Base-by-base conservation (phyloP, 2,113 vertebrate species). In the Serinus canaria region DNA sequence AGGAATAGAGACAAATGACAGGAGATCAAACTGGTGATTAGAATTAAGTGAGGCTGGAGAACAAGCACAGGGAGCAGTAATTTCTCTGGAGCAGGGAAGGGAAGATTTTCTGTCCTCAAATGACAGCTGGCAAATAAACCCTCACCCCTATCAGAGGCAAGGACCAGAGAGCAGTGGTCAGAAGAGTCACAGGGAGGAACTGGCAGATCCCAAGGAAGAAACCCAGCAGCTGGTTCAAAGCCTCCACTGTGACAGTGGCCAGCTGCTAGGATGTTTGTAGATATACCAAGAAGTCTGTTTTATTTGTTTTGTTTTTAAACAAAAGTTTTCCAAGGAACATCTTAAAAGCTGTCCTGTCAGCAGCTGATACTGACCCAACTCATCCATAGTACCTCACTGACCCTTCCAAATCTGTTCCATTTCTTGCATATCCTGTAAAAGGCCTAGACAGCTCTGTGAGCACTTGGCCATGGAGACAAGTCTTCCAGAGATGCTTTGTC, bases 251-350 rank as follows among this genome's bases (percentile, higher is more conserved):
- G 84, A 89, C 49, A 81, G 47, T 44, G 41, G n/a, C 80, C 83
- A 93, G 83, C 86, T 92, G 83, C 62, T 82, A 77, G 28, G 23
- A 78, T 73, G 35, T 55, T 35, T 73, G 84, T 50, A 76, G 66
- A 92, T 28, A 4, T 13, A 62, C 23, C 27, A 73, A 60, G 53
- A 78, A 46, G 47, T 47, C 53, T 63, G 18, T 11, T 82, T 78
- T 37, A 72, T 25, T 83, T 72, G 37, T 37, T 39, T 39, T 39
- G 11, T 64, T 70, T 84, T 39, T 50, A 78, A 91, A 73, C 13
- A 83, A 9, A 52, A 31, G 18, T 53, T 73, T 83, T 76, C 63
- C 58, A 78, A 85, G 20, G 14, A 84, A 84, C 2, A 14, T 69
- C 67, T 90, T 80, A n/a, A 19, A 86, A 92, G 46, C 14, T 69